Evolutionary conservation across 2,113 vertebrate genomes (phyloP), one percentile per base, ranked within the genome.

Genomic region (Zapus hudsonius): DNA sequence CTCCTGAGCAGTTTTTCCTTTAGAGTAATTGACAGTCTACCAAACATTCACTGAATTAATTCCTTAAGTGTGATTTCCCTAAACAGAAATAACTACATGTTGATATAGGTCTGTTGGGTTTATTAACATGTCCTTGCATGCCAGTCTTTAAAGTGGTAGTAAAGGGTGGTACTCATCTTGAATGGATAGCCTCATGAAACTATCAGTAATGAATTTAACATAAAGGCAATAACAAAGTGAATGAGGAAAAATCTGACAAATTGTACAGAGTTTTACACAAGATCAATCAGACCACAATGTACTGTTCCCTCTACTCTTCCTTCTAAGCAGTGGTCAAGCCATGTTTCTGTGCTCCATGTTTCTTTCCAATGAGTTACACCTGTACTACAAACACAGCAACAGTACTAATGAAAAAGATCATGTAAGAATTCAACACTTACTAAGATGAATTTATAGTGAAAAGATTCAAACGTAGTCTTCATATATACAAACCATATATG

Each of bases 401-500:
- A 66, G 44, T 40, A 67, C 52, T 4, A 15, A 72, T 59, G 69
- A 69, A n/a, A 89, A 73, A 52, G 0, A 82, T 22, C 36, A 59
- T 74, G 85, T 81, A 9, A 80, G 33, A 63, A 36, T 33, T 8
- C 22, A 59, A 17, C 66, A 33, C 44, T 93, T 59, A 72, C 0
- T 69, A 59, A 75, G 64, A 36, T 85, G 36, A 90, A 17, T 81
- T 84, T 66, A 72, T 13, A 67, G 29, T 86, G 27, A 59, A 27
- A 75, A 38, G 33, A 78, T 64, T 84, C 74, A 69, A n/a, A n/a
- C n/a, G 84, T 69, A 23, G 38, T 61, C 78, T 91, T 70, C 82
- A 75, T 4, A 55, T 31, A 78, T 75, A 92, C 95, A 90, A 90
- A 93, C 92, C 92, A 23, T 4, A n/a, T 85, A 25, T 88, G 90